These are phyloP conservation scores for Wasmannia auropunctata DNA, from an alignment of 1,140 invertebrate genomes.

Conservation along the genomic window DNA sequence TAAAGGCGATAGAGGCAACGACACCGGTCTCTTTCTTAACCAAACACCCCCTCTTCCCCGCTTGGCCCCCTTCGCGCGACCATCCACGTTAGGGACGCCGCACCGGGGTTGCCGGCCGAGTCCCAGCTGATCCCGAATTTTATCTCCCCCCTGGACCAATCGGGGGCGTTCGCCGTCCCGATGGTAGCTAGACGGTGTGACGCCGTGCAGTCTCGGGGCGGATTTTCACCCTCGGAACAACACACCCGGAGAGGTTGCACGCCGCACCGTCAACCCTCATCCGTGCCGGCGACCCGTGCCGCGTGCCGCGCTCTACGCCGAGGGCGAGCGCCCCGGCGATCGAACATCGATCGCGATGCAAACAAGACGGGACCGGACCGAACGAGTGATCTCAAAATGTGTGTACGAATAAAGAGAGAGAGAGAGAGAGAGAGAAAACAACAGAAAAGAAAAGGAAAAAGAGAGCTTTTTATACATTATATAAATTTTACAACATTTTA, in stretches of 20 bases:
- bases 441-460: background rate
- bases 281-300: constrained; percentile 54
- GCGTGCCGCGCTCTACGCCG: constrained; percentile 46
- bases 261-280: constrained; percentile 41
- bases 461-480: too few relatives aligned
- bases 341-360: constrained; percentile 40
- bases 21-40: constrained; percentile 26
- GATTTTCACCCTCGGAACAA: constrained; percentile 78
- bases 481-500: too few relatives aligned
- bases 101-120: constrained; percentile 47
- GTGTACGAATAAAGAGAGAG: background rate
- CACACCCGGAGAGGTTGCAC: constrained; percentile 48
- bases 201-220: constrained; percentile 70
- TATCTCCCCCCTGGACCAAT: constrained; percentile 65
- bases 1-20: constrained; percentile 59
- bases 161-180: constrained; percentile 77
- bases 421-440: background rate
- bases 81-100: background rate
- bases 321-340: constrained; percentile 13
- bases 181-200: constrained; percentile 70
- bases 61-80: background rate
- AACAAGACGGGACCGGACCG: background rate
- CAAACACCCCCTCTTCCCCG: too few relatives aligned
- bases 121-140: constrained; percentile 78
- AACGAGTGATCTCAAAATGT: constrained; percentile 10